Base-by-base conservation (phyloP, 2,113 vertebrate genomes). In the Gambusia affinis region DNA sequence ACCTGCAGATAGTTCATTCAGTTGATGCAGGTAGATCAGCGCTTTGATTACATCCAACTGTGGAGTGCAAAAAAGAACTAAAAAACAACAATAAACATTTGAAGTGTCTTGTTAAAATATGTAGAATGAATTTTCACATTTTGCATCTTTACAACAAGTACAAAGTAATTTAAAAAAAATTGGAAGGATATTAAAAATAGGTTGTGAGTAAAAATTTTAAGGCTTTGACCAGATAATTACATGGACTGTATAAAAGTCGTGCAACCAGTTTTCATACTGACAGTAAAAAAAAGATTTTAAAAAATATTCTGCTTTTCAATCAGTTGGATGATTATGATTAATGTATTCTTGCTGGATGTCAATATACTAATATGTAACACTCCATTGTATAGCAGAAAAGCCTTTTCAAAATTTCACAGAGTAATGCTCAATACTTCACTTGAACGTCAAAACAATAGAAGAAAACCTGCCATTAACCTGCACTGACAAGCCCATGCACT, bases 1-100 rank as follows among this genome's bases (percentile, higher is more conserved):
- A 83, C 79, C 69, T 84, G 83, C 70, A 42, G 72, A 84, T 64
- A 3, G 15, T 63, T 75, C 27, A 10, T 44, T 64, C 64, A 33
- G 27, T 72, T 35, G 60, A 47, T 62, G 30, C 33, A 42, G 60
- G 29, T 65, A 31, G 30, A 76, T 8, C 39, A 19, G 17, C 12
- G 7, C 15, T 62, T 67, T 29, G 15, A 72, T 79, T 8, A 62
- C 61, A 82, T 81, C 29, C 15, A 64, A 63, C 42, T 31, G 35
- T 22, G 11, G 0, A 7, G 44, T 70, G 57, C 70, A 39, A 66
- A 51, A 24, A 37, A 27, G 35, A 8, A 35, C 0, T 10, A 35
- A 2, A 10, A 31, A 31, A 31, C 4, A 31, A n/a, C n/a, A n/a
- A n/a, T n/a, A n/a, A 31, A 72, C 75, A 60, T 75, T 79, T 64